Base-by-base conservation (phyloP, 2,113 vertebrate genomes). In the Cyprinodon tularosa region DNA sequence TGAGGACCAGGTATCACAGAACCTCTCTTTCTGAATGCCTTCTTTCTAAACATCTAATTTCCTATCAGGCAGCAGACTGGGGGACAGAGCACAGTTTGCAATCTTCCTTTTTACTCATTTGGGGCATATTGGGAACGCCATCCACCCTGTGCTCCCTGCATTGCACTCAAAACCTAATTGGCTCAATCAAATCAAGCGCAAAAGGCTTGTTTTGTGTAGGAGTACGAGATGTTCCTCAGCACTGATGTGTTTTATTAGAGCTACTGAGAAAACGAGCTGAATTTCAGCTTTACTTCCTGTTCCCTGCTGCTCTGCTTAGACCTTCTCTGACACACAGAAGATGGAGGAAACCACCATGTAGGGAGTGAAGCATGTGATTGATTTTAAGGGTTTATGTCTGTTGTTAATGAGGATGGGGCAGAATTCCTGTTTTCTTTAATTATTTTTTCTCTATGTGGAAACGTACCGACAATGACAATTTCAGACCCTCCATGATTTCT, bases 1-100 rank as follows among this genome's bases (percentile, higher is more conserved):
- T 1, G 96, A 97, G 82, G 94, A 96, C 78, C 89, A 93, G 81
- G 77, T 95, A 29, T 70, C 84, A 38, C 91, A 96, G 81, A 93
- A 91, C 65, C 93, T 96, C 76, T 85, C 87, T 1, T 62, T 94
- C 71, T 94, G 63, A 60, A 11, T 60, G 12, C 62, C 62, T 57
- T 73, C 44, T 69, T 17, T 59, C 3, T 20, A 15, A 22, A 50
- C 12, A 4, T 74, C 39, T 12, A 48, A 83, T 81, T 73, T 40
- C 63, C 13, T 7, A 0, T 62, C 64, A 76, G 38, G 39, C 67
- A 29, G 70, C 45, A 3, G 12, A 40, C 7, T 1, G 1, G 40
- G 47, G 67, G 40, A 53, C 22, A 4, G 44, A 67, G 67, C 12
- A 13, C 47, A 38, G 65, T 70, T 61, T 22, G 10, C 14, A 22